Evolutionary conservation across 2,113 vertebrate species (phyloP).

Genomic region (Barbus barbus): DNA sequence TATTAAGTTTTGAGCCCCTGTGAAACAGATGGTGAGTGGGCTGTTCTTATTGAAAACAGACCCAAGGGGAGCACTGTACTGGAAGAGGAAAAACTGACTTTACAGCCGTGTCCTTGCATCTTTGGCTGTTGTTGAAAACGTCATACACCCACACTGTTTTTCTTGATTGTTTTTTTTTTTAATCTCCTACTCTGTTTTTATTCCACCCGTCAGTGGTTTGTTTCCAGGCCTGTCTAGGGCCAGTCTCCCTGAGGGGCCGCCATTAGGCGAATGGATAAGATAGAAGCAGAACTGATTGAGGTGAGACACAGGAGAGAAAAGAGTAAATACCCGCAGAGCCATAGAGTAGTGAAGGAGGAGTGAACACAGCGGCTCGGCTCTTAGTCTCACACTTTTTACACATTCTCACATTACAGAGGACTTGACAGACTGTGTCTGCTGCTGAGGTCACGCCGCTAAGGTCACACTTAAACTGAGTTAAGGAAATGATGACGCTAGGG

Average conservation of each 20-base stretch:
- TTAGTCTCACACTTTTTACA: constrained; percentile 19
- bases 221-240: constrained; percentile 48
- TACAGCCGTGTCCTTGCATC: constrained; percentile 43
- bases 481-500: neutral
- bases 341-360: neutral
- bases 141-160: constrained; percentile 41
- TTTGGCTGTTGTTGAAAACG: constrained; percentile 34
- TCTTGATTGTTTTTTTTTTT: constrained; percentile 35
- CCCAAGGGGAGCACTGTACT: constrained; percentile 25
- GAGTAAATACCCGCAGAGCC: neutral
- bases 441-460: neutral
- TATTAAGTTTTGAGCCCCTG: constrained; percentile 38
- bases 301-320: constrained; percentile 8
- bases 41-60: constrained; percentile 44
- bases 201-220: constrained; percentile 39
- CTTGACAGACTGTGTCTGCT: constrained; percentile 10
- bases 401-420: constrained; percentile 22
- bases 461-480: neutral
- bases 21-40: constrained; percentile 42
- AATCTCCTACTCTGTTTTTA: constrained; percentile 29
- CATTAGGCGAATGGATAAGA: constrained; percentile 50
- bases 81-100: constrained; percentile 46
- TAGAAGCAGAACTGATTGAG: constrained; percentile 39
- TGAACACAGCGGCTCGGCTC: neutral
- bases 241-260: constrained; percentile 27